Evolutionary conservation across 2,113 vertebrate genomes (phyloP), one percentile per base, ranked within the genome.

Genomic region (Camelus dromedarius): DNA sequence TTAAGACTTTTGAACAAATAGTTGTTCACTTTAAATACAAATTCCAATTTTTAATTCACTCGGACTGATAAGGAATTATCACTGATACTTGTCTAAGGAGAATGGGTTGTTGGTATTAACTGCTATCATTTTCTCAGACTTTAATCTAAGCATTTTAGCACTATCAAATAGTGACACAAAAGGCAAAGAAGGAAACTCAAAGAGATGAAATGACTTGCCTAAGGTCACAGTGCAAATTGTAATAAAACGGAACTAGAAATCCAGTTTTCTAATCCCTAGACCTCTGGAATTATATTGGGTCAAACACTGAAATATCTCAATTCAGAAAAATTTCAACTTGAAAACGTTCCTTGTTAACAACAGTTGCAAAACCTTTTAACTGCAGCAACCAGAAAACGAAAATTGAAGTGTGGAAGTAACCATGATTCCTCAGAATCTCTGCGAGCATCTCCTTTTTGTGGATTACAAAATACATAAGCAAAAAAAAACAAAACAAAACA

Each of bases 21-120:
- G 38, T 14, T 15, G 50, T 48, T 70, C 10, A 32, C 20, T 86
- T 92, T 52, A 60, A 66, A 52, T 52, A 92, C 38, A 67, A 72
- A 84, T 56, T 87, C 28, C 66, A 79, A 67, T 52, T 93, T 89
- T 81, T 66, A 93, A 80, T 66, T 72, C 50, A 60, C 13, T 42
- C 8, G 28, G 50, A 58, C 32, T 24, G 70, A 76, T 82, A 48
- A 77, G 24, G 28, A 84, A 60, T 30, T 58, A 77, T 48, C 12
- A 67, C 42, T 73, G 30, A 18, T 26, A 84, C 26, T 1, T 86
- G 32, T 30, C 24, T 11, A 60, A 28, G 5, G 3, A 54, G 56
- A 64, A 85, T 6, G 30, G 22, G 24, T 48, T 26, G 77, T 50
- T 50, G 24, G 13, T n/a, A 52, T n/a, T 26, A 54, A 79, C n/a